phyloP scores from a whole-genome alignment of 2,888 invertebrate species.

The Agrotis ipsilon region DNA sequence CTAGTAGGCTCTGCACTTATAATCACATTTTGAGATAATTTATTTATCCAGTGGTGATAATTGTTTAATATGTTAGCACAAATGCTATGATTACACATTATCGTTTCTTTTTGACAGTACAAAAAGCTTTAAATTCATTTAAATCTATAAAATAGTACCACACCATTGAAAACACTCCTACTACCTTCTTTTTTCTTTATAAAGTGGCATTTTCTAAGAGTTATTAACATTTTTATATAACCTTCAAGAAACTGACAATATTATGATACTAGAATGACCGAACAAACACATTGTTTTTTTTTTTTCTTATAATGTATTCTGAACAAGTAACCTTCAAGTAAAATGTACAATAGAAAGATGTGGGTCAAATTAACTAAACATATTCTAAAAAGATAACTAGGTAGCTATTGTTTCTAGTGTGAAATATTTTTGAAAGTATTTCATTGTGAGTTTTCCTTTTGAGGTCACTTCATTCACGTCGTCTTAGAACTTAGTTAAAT shows the following conservation, averaged over 20 bases:
- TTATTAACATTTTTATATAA: conserved; percentile 12
- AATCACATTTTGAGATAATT: not conserved
- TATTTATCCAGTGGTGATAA: not conserved
- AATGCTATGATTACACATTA: too few relatives aligned
- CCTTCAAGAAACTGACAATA: conserved; percentile 32
- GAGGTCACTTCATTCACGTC: conserved; percentile 34
- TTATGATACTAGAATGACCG: conserved; percentile 36
- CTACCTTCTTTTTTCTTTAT: not conserved
- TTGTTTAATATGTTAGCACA: not conserved
- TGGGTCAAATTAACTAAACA: conserved; percentile 9
- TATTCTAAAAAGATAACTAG: conserved; percentile 1
- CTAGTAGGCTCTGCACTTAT: not conserved
- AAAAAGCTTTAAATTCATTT: too few relatives aligned
- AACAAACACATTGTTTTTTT: conserved; percentile 10
- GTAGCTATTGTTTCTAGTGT: conserved; percentile 42
- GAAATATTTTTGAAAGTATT: conserved; percentile 21
- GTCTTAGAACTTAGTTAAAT: not conserved
- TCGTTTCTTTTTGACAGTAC: too few relatives aligned
- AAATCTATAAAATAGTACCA: not conserved
- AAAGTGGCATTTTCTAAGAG: not conserved
- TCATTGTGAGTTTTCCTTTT: conserved; percentile 15
- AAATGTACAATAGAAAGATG: conserved; percentile 9
- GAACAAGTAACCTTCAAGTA: conserved; percentile 1
- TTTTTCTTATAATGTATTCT: conserved; percentile 5
- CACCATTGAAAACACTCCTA: not conserved